A percentile compares a stretch with the other conserved stretches of the same genome.
phyloP scores from a whole-genome alignment of 2,888 invertebrate species.

The Megamerina dolium region DNA sequence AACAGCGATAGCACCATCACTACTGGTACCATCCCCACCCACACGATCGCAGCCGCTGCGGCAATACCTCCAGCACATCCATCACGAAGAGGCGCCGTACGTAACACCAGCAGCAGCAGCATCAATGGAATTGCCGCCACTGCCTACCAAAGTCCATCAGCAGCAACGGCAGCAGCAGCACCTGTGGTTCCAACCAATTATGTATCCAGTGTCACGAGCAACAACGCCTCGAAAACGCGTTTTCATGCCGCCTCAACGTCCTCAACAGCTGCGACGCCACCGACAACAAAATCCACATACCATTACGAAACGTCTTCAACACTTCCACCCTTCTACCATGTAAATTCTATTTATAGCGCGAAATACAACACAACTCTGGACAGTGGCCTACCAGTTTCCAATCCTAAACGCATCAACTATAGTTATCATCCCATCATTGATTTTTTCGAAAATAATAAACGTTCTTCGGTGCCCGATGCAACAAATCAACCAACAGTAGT shows the following conservation, averaged over 20 bases:
- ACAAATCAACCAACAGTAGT: conserved; percentile 4
- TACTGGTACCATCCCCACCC: conserved; percentile 18
- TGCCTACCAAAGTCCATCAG: conserved; percentile 30
- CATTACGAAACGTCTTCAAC: conserved; percentile 15
- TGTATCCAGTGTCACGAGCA: background rate
- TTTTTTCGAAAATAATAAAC: conserved; percentile 58
- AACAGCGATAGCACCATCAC: conserved; percentile 23
- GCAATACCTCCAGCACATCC: conserved; percentile 15
- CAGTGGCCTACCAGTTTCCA: conserved; percentile 18
- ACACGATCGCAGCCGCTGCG: conserved; percentile 19
- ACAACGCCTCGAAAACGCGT: conserved; percentile 15
- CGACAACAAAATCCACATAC: conserved; percentile 24
- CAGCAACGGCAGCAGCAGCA: conserved; percentile 17
- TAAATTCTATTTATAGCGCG: conserved; percentile 27
- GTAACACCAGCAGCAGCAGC: conserved; percentile 20
- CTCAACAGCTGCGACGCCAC: conserved; percentile 26
- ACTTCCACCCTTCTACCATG: conserved; percentile 28
- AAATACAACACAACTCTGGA: conserved; percentile 11
- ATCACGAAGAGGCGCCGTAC: conserved; percentile 19
- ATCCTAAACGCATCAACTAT: conserved; percentile 61
- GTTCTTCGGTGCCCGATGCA: conserved; percentile 7
- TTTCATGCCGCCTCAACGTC: conserved; percentile 15
- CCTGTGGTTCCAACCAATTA: conserved; percentile 8
- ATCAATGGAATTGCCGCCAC: conserved; percentile 27
- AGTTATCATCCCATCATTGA: conserved; percentile 80